Conservation (phyloP, 2,888 invertebrate species). For the Eulithis testata region DNA sequence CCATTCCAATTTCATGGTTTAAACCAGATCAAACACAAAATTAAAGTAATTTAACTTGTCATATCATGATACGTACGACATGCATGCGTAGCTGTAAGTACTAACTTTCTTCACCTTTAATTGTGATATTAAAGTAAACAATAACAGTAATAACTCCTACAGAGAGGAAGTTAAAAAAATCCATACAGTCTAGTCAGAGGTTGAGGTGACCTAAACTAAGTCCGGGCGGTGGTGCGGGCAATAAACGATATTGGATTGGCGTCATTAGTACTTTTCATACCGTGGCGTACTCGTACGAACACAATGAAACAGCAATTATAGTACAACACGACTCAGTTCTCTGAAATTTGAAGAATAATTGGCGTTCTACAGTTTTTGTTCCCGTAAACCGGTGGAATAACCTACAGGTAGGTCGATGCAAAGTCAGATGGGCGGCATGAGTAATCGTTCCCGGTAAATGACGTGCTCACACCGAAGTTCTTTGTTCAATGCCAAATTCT, state of each 20-base stretch:
- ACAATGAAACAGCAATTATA: slow-evolving; percentile 53
- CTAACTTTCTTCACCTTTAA: neutral
- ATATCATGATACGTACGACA: neutral
- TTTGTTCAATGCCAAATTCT: slow-evolving; percentile 47
- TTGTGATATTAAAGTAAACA: neutral
- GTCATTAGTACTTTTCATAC: slow-evolving; percentile 55
- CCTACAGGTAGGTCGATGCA: slow-evolving; percentile 75
- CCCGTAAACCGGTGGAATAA: slow-evolving; percentile 68
- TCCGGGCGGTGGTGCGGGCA: slow-evolving; percentile 35
- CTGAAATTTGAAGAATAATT: slow-evolving; percentile 59
- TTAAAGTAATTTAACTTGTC: neutral
- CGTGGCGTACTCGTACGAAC: slow-evolving; percentile 42
- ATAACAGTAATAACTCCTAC: slow-evolving; percentile 2
- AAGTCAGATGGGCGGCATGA: slow-evolving; percentile 70
- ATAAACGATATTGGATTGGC: slow-evolving; percentile 36
- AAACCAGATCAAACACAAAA: neutral
- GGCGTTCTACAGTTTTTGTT: slow-evolving; percentile 67
- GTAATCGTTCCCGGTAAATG: slow-evolving; percentile 59
- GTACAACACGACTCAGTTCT: slow-evolving; percentile 48
- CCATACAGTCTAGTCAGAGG: slow-evolving; percentile 41
- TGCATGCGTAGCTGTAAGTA: neutral
- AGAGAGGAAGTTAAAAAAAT: slow-evolving; percentile 31
- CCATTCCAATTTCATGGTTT: neutral
- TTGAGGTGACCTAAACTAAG: slow-evolving; percentile 56
- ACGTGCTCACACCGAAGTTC: slow-evolving; percentile 44